These are phyloP conservation scores for Homarus gammarus DNA, from an alignment of 2,888 invertebrate species.

Conservation along the genomic window DNA sequence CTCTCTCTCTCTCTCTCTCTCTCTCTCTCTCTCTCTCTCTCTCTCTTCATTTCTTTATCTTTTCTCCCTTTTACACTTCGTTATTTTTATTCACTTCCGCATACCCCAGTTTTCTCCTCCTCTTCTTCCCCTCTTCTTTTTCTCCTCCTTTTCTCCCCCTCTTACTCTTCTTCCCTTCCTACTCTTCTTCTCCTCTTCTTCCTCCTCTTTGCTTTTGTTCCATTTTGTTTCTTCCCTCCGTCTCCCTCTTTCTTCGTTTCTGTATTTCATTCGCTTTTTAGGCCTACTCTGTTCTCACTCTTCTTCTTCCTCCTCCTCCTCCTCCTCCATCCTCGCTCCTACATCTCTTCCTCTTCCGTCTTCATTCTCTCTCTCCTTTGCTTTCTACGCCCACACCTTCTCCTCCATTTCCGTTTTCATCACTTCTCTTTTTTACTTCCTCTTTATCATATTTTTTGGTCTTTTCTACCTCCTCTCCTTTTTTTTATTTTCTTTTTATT, in stretches of 20 bases:
- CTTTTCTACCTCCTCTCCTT: too few species aligned
- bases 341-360: too few species aligned
- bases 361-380: too few species aligned
- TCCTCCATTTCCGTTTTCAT: too few species aligned
- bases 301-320: neutral
- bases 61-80: neutral
- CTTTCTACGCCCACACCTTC: too few species aligned
- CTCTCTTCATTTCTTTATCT: neutral
- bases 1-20: constrained; percentile 7
- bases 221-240: too few species aligned
- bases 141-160: neutral
- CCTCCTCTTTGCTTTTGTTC: too few species aligned
- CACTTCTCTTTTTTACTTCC: too few species aligned
- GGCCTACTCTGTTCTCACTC: neutral
- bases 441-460: too few species aligned
- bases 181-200: too few species aligned
- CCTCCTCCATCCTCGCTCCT: neutral
- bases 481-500: too few species aligned
- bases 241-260: neutral
- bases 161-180: too few species aligned
- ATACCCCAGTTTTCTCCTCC: neutral
- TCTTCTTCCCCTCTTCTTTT: neutral
- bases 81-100: neutral
- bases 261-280: neutral
- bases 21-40: constrained; percentile 16